Evolutionary conservation across 1,140 invertebrate genomes (phyloP).

Genomic region (Episyrphus balteatus): DNA sequence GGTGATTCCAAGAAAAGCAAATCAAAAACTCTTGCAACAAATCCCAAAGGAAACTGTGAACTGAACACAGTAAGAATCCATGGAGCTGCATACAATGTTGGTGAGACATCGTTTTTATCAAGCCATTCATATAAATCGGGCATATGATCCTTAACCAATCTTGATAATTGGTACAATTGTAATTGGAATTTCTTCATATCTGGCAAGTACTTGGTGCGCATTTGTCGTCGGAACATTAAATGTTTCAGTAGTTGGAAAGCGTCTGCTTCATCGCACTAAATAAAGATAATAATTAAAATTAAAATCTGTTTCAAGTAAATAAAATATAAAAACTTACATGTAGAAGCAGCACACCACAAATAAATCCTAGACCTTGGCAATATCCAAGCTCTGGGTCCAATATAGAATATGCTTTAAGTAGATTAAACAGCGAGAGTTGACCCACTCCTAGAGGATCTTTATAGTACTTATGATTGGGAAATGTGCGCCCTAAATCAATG

Average conservation of each 20-base stretch:
- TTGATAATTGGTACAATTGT: slow-evolving; percentile 85
- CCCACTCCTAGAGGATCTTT: slow-evolving; percentile 76
- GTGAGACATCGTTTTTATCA: slow-evolving; percentile 79
- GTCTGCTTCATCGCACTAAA: slow-evolving; percentile 77
- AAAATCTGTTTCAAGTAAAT: neutral
- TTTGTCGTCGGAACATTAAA: slow-evolving; percentile 78
- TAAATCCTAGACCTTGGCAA: slow-evolving; percentile 91
- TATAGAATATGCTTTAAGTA: slow-evolving; percentile 91
- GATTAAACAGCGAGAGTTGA: slow-evolving; percentile 85
- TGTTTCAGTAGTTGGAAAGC: slow-evolving; percentile 81
- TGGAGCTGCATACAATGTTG: slow-evolving; percentile 87
- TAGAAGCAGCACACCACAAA: slow-evolving; percentile 82
- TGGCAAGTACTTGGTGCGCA: slow-evolving; percentile 79
- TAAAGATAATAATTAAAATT: neutral
- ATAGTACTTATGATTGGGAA: slow-evolving; percentile 89
- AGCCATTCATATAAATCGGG: slow-evolving; percentile 79
- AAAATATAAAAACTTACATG: slow-evolving; percentile 58
- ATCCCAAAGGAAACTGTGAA: slow-evolving; percentile 91
- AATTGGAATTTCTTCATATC: slow-evolving; percentile 89
- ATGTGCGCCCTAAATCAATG: slow-evolving; percentile 75
- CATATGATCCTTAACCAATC: slow-evolving; percentile 81
- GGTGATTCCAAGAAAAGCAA: slow-evolving; percentile 79
- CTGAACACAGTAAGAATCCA: slow-evolving; percentile 94
- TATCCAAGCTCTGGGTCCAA: slow-evolving; percentile 90
- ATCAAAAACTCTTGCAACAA: slow-evolving; percentile 89